These are phyloP conservation scores for Tetraneura akinire DNA, from an alignment of 1,140 invertebrate genomes.

Conservation along the genomic window DNA sequence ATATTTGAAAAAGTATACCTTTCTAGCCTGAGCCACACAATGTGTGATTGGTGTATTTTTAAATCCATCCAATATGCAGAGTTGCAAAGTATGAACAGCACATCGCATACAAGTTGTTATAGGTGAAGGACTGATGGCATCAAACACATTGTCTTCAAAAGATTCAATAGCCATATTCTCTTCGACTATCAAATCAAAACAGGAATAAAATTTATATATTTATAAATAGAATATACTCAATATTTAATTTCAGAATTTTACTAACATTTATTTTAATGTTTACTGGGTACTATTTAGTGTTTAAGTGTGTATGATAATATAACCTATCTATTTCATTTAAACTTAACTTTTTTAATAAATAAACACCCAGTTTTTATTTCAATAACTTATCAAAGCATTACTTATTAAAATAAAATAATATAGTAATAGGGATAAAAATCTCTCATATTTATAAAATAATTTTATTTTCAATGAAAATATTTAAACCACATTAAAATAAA, in stretches of 20 bases:
- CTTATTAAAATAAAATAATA: too few species aligned
- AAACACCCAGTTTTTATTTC: too few species aligned
- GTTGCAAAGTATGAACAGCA: not conserved
- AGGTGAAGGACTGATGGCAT: not conserved
- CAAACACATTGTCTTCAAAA: not conserved
- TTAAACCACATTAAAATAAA: too few species aligned
- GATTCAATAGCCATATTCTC: not conserved
- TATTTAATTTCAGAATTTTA: too few species aligned
- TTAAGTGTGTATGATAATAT: not conserved
- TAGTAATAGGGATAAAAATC: too few species aligned
- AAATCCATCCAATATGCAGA: not conserved
- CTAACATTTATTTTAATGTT: not conserved
- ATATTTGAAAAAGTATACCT: not conserved
- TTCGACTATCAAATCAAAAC: not conserved
- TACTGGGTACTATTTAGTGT: not conserved
- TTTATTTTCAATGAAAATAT: too few species aligned
- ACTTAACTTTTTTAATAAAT: too few species aligned
- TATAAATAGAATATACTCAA: not conserved
- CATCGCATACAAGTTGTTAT: not conserved
- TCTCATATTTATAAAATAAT: too few species aligned
- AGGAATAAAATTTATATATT: not conserved
- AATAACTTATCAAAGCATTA: too few species aligned
- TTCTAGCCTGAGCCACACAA: not conserved
- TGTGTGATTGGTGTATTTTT: not conserved
- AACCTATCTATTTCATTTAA: not conserved